These are phyloP conservation scores for Drosophila multiciliata DNA, from an alignment of 2,888 invertebrate species.

Conservation along the genomic window DNA sequence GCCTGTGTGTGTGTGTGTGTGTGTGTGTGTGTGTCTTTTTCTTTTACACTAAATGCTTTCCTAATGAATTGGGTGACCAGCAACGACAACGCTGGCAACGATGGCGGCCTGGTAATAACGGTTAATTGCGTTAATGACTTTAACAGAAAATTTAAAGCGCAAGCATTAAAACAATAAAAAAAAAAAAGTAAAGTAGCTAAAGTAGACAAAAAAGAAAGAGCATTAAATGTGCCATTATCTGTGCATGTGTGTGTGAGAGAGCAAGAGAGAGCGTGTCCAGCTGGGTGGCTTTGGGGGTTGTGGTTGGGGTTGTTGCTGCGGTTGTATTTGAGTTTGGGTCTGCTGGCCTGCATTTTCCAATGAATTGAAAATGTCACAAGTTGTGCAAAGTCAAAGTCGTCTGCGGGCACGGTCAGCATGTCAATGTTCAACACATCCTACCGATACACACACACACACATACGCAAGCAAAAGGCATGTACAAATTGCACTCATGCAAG, in stretches of 20 bases:
- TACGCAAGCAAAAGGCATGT: constrained; percentile 16
- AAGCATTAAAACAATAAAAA: constrained; percentile 58
- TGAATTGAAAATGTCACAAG: constrained; percentile 59
- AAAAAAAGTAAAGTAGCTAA: constrained; percentile 35
- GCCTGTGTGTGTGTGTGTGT: constrained; percentile 1
- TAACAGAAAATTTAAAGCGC: constrained; percentile 81
- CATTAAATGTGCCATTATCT: constrained; percentile 48
- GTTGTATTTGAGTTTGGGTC: background rate
- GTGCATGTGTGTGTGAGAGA: background rate
- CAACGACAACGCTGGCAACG: constrained; percentile 49
- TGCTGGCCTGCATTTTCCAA: constrained; percentile 44
- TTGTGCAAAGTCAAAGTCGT: constrained; percentile 36
- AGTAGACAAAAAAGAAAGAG: constrained; percentile 38
- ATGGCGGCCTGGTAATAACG: constrained; percentile 78
- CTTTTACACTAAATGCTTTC: constrained; percentile 74
- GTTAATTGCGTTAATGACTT: constrained; percentile 83
- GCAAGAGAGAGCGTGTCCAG: constrained; percentile 24
- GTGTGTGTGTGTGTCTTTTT: constrained; percentile 28
- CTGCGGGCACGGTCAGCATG: constrained; percentile 14
- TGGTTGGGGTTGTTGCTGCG: background rate
- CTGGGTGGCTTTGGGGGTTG: constrained; percentile 4
- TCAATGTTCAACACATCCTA: constrained; percentile 9
- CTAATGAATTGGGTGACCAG: constrained; percentile 80
- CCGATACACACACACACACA: background rate
- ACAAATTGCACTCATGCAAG: constrained; percentile 30